Evolutionary conservation across 2,797 vertebrate genomes (phyloP).

Genomic region (Anguilla marmorata): DNA sequence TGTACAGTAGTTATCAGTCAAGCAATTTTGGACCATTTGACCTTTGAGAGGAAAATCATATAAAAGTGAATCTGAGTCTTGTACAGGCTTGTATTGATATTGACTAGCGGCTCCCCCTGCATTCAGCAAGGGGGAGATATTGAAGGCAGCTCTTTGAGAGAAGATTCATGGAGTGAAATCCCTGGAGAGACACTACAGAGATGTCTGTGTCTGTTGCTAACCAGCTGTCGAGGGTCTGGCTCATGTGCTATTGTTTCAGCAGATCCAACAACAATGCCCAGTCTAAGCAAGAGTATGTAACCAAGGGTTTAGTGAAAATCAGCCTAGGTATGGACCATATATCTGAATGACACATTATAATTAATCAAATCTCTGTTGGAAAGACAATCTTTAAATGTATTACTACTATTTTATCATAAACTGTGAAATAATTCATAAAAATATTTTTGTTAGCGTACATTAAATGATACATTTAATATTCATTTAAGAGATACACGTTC

Average conservation of each 20-base stretch:
- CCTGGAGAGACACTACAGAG: slow-evolving; percentile 21
- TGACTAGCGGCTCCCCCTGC: neutral
- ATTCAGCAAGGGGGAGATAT: neutral
- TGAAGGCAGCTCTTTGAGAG: slow-evolving; percentile 12
- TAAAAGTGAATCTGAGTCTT: neutral
- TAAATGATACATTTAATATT: neutral
- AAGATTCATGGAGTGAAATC: slow-evolving; percentile 29
- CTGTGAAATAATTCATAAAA: neutral
- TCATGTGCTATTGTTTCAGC: neutral
- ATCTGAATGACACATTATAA: neutral
- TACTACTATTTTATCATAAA: neutral
- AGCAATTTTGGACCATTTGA: neutral
- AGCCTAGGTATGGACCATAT: neutral
- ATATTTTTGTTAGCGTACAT: neutral
- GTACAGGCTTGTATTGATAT: neutral
- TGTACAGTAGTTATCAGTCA: neutral
- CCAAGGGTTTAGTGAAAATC: neutral
- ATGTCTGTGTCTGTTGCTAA: slow-evolving; percentile 13
- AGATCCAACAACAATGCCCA: neutral
- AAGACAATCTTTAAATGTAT: neutral
- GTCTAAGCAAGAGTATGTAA: slow-evolving; percentile 12
- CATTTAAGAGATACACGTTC: neutral
- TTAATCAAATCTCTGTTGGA: neutral
- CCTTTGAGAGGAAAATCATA: neutral
- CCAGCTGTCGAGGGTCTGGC: slow-evolving; percentile 18